Base-by-base conservation (phyloP, 2,888 invertebrate species). In the Stenichneumon culpator region DNA sequence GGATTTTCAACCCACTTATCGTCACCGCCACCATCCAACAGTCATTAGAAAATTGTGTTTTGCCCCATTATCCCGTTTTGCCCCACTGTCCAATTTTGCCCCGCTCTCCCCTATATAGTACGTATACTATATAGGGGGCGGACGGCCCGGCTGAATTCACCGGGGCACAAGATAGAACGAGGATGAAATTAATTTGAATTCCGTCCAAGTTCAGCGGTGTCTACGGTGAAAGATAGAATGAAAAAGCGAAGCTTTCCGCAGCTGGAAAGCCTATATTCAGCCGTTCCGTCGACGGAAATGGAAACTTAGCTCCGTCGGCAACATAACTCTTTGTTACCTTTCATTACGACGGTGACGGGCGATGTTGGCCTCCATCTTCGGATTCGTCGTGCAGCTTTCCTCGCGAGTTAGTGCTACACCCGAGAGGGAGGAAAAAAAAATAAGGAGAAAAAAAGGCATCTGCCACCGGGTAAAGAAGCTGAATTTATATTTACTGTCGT, bases 401-500 rank as follows among this genome's bases (percentile, higher is more conserved):
- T 65, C 22, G 14, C 67, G 19, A 44, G 28, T 83, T 32, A 36
- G 47, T 50, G 39, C 3, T 16, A 50, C 65, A n/a, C 44, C 44
- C 44, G 16, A 16, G 28, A 16, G 16, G 32, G 32, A 19, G 57
- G 44, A 14, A 22, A 14, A 32, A 25, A n/a, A 44, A 60, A 60
- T 1, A 28, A 9, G 7, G 16, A 14, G 16, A 47, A 16, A 65
- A 36, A 11, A 44, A 39, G 14, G 22, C 60, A 70, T 50, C 69
- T 75, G 63, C 70, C 72, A 77, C 57, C 67, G 47, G n/a, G 54
- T 36, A 72, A 84, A 84, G 77, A 67, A 84, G 83, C 50, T 67
- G 80, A 80, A 84, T 84, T 84, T 84, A 84, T 84, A 84, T 84
- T 84, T 84, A 84, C 65, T 80, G 83, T 69, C 75, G 81, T 80